Base-by-base conservation (phyloP, 1,140 invertebrate genomes). In the Metopolophium dirhodum region DNA sequence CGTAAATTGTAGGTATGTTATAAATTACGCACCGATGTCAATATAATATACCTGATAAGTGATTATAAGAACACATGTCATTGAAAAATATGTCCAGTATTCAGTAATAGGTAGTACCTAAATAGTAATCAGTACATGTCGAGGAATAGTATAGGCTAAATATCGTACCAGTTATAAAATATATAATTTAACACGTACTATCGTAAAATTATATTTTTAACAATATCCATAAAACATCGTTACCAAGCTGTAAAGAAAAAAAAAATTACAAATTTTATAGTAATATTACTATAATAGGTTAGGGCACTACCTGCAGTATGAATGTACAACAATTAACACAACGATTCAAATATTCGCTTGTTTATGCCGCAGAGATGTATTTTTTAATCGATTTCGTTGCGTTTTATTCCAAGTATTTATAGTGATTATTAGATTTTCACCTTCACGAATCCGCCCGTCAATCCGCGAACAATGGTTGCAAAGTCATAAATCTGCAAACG, bases 331-430 rank as follows among this genome's bases (percentile, higher is more conserved):
- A 30, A 77, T 77, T 77, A 77, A 30, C 30, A n/a, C 14, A 7
- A 77, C 61, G 30, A 20, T 77, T 77, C 30, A 77, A 77, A 77
- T 77, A 77, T 77, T 77, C n/a, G 14, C 11, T 35, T 7, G 14
- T 77, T 77, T 77, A 77, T 77, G 61, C 18, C n/a, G 61, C 6
- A 77, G 30, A 77, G 61, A n/a, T 11, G 61, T 35, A n/a, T 77
- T 77, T 77, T 68, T 77, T 77, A 77, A 77, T 77, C 30, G 61
- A 77, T 77, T 77, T 77, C 61, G 61, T 77, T n/a, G 61, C 61
- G 61, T 77, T 77, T n/a, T 77, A 77, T 77, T 35, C 61, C 4
- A 77, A n/a, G 30, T 77, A 77, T n/a, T n/a, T 77, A 77, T 77
- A 18, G 30, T 77, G 61, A 41, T 77, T 77, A n/a, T 77, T 77